Conservation (phyloP, 2,888 invertebrate species). For the Athalia cordata region DNA sequence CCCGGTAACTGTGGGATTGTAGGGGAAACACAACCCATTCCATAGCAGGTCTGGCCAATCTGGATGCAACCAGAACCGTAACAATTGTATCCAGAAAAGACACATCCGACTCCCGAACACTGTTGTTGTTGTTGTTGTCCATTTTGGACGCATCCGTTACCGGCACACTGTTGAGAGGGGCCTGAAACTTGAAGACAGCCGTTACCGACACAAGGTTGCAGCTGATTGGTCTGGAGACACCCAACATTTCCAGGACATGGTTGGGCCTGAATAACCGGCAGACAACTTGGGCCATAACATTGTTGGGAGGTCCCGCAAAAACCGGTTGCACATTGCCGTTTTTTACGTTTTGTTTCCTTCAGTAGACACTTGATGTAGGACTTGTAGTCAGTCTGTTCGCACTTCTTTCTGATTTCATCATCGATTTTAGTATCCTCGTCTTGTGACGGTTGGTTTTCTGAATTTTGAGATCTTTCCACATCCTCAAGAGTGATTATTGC, state of each 20-base stretch:
- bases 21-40: not conserved
- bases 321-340: not conserved
- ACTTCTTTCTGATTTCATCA: not conserved
- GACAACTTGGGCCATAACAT: not conserved
- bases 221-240: constrained; percentile 18
- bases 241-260: not conserved
- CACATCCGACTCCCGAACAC: constrained; percentile 8
- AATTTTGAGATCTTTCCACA: not conserved
- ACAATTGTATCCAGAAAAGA: constrained; percentile 5
- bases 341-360: constrained; percentile 1
- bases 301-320: not conserved
- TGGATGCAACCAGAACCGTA: not conserved
- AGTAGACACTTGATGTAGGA: constrained; percentile 26
- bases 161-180: not conserved
- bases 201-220: constrained; percentile 1
- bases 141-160: constrained; percentile 20
- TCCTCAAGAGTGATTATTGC: not conserved
- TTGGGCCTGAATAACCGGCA: not conserved
- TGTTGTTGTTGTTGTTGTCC: not conserved
- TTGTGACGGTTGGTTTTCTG: not conserved
- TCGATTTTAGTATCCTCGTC: not conserved
- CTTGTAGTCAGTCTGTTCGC: constrained; percentile 22
- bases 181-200: constrained; percentile 16
- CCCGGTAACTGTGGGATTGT: not conserved
- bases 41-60: constrained; percentile 23